phyloP scores from a whole-genome alignment of 2,797 vertebrate species.

The Clamator glandarius region DNA sequence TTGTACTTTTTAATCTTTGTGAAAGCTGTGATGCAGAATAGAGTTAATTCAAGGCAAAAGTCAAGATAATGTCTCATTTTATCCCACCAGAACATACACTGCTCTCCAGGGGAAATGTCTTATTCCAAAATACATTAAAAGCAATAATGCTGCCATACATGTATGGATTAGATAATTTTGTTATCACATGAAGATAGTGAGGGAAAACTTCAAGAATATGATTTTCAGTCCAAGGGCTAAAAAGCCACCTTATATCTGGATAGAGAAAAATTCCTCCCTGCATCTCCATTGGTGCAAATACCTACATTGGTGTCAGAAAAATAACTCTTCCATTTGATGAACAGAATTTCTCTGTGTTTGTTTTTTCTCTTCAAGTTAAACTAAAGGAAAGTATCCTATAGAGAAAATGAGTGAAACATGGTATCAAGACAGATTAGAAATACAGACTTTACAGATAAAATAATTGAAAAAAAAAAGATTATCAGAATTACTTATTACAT shows the following conservation, averaged over 20 bases:
- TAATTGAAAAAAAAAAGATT: background rate
- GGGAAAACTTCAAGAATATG: background rate
- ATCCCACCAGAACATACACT: background rate
- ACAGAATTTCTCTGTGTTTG: background rate
- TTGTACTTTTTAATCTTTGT: background rate
- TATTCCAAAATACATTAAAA: background rate
- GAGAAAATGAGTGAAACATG: background rate
- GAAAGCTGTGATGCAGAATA: background rate
- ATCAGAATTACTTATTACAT: background rate
- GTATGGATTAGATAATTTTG: background rate
- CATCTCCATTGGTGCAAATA: background rate
- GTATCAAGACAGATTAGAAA: rapidly evolving
- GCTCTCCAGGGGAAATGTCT: background rate
- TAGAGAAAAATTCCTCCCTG: background rate
- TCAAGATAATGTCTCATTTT: background rate
- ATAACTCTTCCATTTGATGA: background rate
- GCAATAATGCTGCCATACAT: background rate
- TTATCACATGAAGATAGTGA: background rate
- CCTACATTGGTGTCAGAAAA: background rate
- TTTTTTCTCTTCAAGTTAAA: background rate
- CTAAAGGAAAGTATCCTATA: background rate
- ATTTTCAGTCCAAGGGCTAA: no score
- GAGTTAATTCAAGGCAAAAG: background rate
- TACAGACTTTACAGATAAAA: background rate
- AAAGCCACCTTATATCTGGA: background rate